Base-by-base conservation (phyloP, 2,888 invertebrate species). In the Dynastes tityus region DNA sequence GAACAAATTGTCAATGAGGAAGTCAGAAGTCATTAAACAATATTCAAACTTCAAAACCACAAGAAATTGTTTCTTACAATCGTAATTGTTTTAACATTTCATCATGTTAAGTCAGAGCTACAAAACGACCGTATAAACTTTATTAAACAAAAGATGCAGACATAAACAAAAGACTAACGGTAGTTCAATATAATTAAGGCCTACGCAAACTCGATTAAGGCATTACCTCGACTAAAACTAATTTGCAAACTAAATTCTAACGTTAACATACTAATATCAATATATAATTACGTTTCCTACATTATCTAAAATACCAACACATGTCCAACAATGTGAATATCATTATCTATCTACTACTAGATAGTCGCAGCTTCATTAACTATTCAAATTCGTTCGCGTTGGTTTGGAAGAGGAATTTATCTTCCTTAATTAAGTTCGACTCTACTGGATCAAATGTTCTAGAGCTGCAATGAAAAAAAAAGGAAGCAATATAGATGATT, bases 291-390 rank as follows among this genome's bases (percentile, higher is more conserved):
- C 37, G 32, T 64, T 37, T 64, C 64, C 64, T 64, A n/a, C 37
- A 37, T 64, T 64, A 64, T 32, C 29, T 64, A 64, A 64, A 64
- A 64, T 37, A 63, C 37, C 37, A 64, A 64, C 64, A 11, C 64
- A 37, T 13, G 11, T 29, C 37, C 32, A 11, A n/a, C 8, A 29
- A 64, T 37, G 64, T 64, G 37, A 9, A 37, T 37, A 29, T 64
- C 64, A 64, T 37, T 64, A 64, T 32, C 64, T 37, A 29, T 64
- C 9, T 45, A 45, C 8, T 45, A 9, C 9, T 13, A 64, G 64
- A 64, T 64, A 64, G 32, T 29, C 6, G 2, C 64, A 64, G 64
- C 27, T 64, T 64, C 37, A 32, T 64, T 64, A 37, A 8, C 37
- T 37, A 61, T 61, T 61, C 61, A 27, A 61, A 61, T 61, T 22